phyloP scores from a whole-genome alignment of 2,797 vertebrate species.

The Danio choprae region DNA sequence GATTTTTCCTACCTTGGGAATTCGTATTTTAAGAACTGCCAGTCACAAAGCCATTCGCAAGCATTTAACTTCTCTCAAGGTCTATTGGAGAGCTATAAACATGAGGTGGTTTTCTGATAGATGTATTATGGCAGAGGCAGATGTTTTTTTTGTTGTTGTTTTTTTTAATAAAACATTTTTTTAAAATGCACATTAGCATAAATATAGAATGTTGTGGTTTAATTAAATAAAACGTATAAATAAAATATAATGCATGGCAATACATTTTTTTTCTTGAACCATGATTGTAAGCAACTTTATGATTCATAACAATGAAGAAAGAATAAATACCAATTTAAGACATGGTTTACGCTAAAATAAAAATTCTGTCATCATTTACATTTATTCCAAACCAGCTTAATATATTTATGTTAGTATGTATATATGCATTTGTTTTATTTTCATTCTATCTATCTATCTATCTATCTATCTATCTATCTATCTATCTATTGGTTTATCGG shows the following conservation, averaged over 20 bases:
- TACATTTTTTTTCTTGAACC: background rate
- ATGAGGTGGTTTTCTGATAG: background rate
- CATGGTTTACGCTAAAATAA: too few species aligned
- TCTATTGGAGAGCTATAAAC: background rate
- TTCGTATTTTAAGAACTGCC: conserved; percentile 42
- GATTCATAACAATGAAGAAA: background rate
- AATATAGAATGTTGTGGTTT: background rate
- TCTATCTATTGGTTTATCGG: too few species aligned
- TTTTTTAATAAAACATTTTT: background rate
- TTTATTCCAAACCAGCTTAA: too few species aligned
- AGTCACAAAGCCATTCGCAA: conserved; percentile 12
- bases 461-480: too few species aligned
- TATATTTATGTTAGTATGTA: too few species aligned
- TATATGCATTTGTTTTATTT: too few species aligned
- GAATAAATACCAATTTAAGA: background rate
- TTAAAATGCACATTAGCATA: background rate
- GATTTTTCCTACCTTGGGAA: conserved; percentile 27
- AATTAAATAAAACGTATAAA: background rate
- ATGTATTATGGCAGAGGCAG: background rate
- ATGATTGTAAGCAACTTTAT: too few species aligned
- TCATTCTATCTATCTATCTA: too few species aligned
- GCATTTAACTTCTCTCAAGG: background rate
- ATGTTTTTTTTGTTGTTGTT: too few species aligned
- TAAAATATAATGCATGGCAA: too few species aligned
- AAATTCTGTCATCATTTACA: too few species aligned